Evolutionary conservation across 2,888 invertebrate species (phyloP).

Genomic region (Linnaemya tessellans): DNA sequence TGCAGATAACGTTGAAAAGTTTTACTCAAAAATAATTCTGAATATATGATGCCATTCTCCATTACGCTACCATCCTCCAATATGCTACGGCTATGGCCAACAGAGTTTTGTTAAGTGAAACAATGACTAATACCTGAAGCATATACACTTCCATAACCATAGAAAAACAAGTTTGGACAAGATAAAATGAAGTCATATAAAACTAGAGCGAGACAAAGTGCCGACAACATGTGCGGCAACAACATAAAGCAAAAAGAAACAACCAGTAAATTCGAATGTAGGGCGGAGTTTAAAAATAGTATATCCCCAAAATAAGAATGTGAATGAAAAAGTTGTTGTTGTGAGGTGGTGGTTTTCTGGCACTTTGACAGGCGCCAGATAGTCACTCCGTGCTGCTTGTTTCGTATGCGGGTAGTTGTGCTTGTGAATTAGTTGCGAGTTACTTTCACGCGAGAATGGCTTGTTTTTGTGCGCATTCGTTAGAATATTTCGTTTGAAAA

Average conservation of each 20-base stretch:
- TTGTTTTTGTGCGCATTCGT: slow-evolving; percentile 73
- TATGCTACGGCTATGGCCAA: slow-evolving; percentile 29
- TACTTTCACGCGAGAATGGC: slow-evolving; percentile 77
- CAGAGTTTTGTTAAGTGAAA: slow-evolving; percentile 21
- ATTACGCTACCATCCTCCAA: neutral
- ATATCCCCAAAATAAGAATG: neutral
- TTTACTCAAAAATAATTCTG: no score
- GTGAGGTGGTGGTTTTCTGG: slow-evolving; percentile 34
- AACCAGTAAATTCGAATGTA: neutral
- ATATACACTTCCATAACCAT: neutral
- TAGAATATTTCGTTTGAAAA: slow-evolving; percentile 53
- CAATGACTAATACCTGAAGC: slow-evolving; percentile 55
- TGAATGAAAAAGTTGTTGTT: slow-evolving; percentile 21
- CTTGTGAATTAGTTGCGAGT: slow-evolving; percentile 79
- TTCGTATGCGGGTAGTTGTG: slow-evolving; percentile 71
- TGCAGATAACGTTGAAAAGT: neutral
- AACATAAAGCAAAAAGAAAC: slow-evolving; percentile 27
- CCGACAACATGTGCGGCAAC: neutral
- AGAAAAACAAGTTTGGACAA: slow-evolving; percentile 9
- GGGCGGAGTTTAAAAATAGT: slow-evolving; percentile 47
- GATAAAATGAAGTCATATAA: slow-evolving; percentile 61
- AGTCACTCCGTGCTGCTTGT: slow-evolving; percentile 31
- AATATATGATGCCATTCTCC: no score
- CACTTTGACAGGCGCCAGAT: slow-evolving; percentile 35
- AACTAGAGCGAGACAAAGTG: slow-evolving; percentile 43